phyloP scores from a whole-genome alignment of 2,113 vertebrate genomes.

The Aptenodytes patagonicus region DNA sequence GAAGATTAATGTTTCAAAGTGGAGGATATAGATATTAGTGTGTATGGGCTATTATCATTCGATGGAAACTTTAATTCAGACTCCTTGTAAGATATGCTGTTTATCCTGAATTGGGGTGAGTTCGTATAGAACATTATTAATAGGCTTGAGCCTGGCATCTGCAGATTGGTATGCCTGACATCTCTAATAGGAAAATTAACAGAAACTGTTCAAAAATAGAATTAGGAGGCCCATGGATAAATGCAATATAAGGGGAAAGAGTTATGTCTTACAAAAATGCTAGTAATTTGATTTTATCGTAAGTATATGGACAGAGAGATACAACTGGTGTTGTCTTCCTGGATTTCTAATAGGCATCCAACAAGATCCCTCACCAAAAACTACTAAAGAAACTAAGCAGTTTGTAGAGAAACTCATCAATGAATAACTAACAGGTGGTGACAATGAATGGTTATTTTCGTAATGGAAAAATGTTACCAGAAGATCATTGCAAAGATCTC shows the following conservation, averaged over 20 bases:
- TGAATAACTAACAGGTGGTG: not conserved
- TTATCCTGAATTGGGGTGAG: not conserved
- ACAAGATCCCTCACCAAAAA: not conserved
- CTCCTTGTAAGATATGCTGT: not conserved
- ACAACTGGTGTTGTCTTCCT: not conserved
- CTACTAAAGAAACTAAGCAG: not conserved
- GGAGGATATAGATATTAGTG: not conserved
- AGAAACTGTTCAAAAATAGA: not conserved
- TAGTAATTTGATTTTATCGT: not conserved
- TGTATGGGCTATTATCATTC: not conserved
- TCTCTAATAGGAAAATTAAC: not conserved
- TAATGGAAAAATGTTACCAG: not conserved
- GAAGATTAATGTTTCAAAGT: not conserved
- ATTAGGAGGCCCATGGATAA: not conserved
- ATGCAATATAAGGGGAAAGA: not conserved
- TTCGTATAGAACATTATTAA: not conserved
- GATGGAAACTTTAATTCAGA: not conserved
- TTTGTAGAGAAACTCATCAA: not conserved
- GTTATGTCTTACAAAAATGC: not conserved
- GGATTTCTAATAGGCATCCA: not conserved
- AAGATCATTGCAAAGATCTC: not conserved
- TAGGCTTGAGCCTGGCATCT: not conserved
- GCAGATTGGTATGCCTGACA: not conserved
- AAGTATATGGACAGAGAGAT: not conserved
- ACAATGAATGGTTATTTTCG: not conserved